Evolutionary conservation across 2,797 vertebrate species (phyloP).

Genomic region (Okamejei kenojei): DNA sequence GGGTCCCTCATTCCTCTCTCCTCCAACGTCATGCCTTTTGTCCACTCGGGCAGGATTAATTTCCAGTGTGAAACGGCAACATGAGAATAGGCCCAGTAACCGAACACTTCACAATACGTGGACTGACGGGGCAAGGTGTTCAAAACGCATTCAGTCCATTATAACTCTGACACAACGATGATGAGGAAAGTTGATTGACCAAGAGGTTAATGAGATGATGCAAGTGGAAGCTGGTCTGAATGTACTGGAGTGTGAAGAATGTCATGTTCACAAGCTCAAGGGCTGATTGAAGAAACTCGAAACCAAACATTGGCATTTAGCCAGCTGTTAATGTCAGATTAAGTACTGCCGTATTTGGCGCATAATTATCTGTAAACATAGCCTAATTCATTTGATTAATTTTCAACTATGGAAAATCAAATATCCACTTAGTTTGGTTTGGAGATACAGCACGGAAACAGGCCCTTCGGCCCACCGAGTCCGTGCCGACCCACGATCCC

Average conservation of each 20-base stretch:
- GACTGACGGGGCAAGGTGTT: not conserved
- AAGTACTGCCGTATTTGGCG: not conserved
- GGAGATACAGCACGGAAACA: no score
- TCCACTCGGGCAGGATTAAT: not conserved
- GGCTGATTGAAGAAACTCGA: conserved; percentile 9
- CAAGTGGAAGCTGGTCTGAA: not conserved
- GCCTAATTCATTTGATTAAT: not conserved
- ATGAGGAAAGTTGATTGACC: not conserved
- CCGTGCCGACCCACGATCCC: no score
- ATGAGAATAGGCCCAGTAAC: not conserved
- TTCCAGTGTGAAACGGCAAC: not conserved
- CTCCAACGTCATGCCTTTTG: not conserved
- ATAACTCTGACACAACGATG: not conserved
- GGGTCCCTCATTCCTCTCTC: not conserved
- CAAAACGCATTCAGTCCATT: not conserved
- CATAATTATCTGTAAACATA: not conserved
- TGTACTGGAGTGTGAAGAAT: not conserved
- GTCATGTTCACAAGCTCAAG: not conserved
- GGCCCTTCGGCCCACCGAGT: no score
- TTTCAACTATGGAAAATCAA: not conserved
- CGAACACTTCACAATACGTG: not conserved
- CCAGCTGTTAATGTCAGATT: not conserved
- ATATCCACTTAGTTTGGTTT: not conserved
- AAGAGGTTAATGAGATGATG: conserved; percentile 10
- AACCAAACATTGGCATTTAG: not conserved